Evolutionary conservation across 2,113 vertebrate species (phyloP).

Genomic region (Epinephelus cyanopodus): DNA sequence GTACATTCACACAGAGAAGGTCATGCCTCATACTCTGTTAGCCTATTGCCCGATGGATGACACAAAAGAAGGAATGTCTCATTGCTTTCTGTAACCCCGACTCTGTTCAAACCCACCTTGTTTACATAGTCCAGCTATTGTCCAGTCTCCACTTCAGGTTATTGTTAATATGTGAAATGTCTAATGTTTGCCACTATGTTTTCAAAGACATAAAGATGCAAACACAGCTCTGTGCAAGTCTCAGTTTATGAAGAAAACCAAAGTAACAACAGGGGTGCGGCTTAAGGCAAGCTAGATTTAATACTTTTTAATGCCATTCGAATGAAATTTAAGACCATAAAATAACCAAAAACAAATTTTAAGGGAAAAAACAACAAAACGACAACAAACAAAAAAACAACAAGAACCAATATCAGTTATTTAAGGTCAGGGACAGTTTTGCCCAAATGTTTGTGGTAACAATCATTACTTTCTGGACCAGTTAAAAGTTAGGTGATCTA

Average conservation of each 20-base stretch:
- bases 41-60: conserved; percentile 15
- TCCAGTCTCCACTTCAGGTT: not conserved
- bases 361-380: no score
- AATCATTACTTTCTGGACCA: no score
- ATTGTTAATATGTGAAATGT: not conserved
- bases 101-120: conserved; percentile 28
- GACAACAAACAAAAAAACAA: no score
- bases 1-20: conserved; percentile 50
- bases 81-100: conserved; percentile 1
- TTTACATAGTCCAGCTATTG: conserved; percentile 11
- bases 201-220: not conserved
- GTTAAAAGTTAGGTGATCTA: no score
- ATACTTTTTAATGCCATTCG: no score
- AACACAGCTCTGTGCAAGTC: no score
- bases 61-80: conserved; percentile 73
- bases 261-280: not conserved
- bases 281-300: no score
- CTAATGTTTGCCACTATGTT: not conserved
- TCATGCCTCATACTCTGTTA: conserved; percentile 39
- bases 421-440: no score
- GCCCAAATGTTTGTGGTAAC: no score
- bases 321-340: no score
- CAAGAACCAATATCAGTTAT: no score
- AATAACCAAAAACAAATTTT: no score
- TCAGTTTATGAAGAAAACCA: not conserved